Base-by-base conservation (phyloP, 1,140 invertebrate species). In the Myzus persicae region DNA sequence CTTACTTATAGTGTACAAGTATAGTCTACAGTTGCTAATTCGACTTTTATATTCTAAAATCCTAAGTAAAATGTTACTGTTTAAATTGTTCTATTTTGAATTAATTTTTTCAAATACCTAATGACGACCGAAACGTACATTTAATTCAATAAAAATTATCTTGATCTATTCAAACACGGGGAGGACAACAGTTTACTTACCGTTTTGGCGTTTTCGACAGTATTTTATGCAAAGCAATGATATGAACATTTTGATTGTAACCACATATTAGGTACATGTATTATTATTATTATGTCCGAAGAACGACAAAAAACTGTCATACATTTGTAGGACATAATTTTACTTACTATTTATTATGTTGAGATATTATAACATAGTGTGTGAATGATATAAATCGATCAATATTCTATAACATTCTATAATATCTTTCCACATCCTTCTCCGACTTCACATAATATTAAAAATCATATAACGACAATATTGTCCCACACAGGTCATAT, bases 401-500 rank as follows among this genome's bases (percentile, higher is more conserved):
- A 51, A 48, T 48, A 48, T 48, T 48, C 14, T 48, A 48, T 48
- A 11, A 48, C 0, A n/a, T n/a, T n/a, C n/a, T n/a, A n/a, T n/a
- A n/a, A n/a, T n/a, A n/a, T n/a, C n/a, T n/a, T n/a, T n/a, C n/a
- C 11, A 48, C 18, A 18, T 46, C 22, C 14, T n/a, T n/a, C n/a
- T n/a, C n/a, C n/a, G n/a, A 51, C 24, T 51, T 67, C 18, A 67
- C 9, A 67, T n/a, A 67, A 31, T 31, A 59, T 67, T 31, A 54
- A 6, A 26, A 26, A 54, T 67, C 26, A 1, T 18, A 67, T 67
- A 67, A 14, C 31, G 31, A 31, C 31, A 31, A 67, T 14, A n/a
- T n/a, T 31, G 26, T 14, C 0, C 6, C 31, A 67, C 96, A 54
- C 94, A 94, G 95, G 95, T 95, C 93, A 59, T 96, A 1, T 96